Evolutionary conservation across 2,797 vertebrate genomes (phyloP), one percentile per base, ranked within the genome.

Genomic region (Mormyrus hasselquistii): DNA sequence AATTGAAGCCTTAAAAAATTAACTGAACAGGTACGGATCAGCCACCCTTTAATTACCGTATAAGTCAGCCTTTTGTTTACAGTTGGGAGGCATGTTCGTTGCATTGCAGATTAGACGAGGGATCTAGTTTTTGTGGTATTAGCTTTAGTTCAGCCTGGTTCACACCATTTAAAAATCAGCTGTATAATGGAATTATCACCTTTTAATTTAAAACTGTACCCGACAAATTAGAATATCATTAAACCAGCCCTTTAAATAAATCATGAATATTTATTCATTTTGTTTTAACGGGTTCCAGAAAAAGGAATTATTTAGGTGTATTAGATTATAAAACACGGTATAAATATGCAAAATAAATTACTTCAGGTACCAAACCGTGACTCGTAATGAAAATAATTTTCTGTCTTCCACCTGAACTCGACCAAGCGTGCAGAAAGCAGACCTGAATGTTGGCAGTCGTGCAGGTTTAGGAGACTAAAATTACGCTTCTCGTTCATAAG

Each of bases 1-100:
- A 94, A 93, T 95, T 95, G 95, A 93, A 91, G 79, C 89, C 88
- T 92, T 95, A 94, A 95, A 94, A 94, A 93, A 94, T 95, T 95
- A 92, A 95, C 92, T 91, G 90, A 90, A 90, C 90, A 89, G 93
- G 89, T 90, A 44, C 91, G 93, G 94, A 92, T 92, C 55, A 79
- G 93, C 91, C 87, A 41, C 34, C 90, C 89, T 91, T 94, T 95
- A 93, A 94, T 94, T 94, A 94, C 90, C 91, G 88, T 89, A 90
- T 91, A 69, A 90, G 91, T 91, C 92, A 86, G 90, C 93, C 90
- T 92, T 93, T 93, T 93, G 91, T 96, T 95, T 93, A 92, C 91
- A 16, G 29, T 90, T 90, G 89, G 90, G 93, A 91, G 89, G 83
- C 90, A 88, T 19, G 76, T 86, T 89, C 92, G 4, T 88, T 90